Conservation (phyloP, 2,888 invertebrate species). For the Timema podura region DNA sequence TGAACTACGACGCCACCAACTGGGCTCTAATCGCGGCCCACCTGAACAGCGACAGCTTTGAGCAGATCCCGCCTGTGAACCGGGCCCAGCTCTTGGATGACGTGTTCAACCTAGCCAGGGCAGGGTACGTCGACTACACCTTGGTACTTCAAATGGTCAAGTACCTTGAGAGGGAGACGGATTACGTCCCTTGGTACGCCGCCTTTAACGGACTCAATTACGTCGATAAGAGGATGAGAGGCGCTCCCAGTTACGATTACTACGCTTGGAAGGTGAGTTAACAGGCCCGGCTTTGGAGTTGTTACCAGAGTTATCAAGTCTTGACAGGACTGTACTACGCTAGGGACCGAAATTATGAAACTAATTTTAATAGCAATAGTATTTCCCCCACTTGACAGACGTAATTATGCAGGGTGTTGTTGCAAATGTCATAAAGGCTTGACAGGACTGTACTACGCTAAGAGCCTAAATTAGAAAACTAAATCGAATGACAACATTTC, state of each 20-base stretch:
- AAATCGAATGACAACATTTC: too few relatives aligned
- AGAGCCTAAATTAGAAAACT: too few relatives aligned
- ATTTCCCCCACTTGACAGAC: too few relatives aligned
- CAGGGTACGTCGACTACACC: conserved; percentile 45
- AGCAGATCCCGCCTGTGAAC: conserved; percentile 47
- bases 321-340: too few relatives aligned
- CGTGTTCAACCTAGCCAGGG: conserved; percentile 45
- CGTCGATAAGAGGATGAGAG: conserved; percentile 42
- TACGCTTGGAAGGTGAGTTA: conserved; percentile 53
- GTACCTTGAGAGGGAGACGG: conserved; percentile 48
- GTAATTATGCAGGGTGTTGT: too few relatives aligned
- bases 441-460: too few relatives aligned
- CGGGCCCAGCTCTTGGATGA: conserved; percentile 57
- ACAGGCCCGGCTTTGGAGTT: too few relatives aligned
- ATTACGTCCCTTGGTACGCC: conserved; percentile 54
- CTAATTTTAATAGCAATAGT: too few relatives aligned
- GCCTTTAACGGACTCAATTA: conserved; percentile 46
- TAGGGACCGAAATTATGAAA: too few relatives aligned
- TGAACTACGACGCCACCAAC: conserved; percentile 68
- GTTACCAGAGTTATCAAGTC: too few relatives aligned
- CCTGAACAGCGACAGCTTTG: conserved; percentile 28
- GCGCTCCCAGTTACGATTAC: conserved; percentile 48
- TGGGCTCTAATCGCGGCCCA: conserved; percentile 60
- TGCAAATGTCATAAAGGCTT: too few relatives aligned
- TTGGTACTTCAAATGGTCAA: conserved; percentile 48